phyloP scores from a whole-genome alignment of 2,888 invertebrate species.

The Pediacus dermestoides region DNA sequence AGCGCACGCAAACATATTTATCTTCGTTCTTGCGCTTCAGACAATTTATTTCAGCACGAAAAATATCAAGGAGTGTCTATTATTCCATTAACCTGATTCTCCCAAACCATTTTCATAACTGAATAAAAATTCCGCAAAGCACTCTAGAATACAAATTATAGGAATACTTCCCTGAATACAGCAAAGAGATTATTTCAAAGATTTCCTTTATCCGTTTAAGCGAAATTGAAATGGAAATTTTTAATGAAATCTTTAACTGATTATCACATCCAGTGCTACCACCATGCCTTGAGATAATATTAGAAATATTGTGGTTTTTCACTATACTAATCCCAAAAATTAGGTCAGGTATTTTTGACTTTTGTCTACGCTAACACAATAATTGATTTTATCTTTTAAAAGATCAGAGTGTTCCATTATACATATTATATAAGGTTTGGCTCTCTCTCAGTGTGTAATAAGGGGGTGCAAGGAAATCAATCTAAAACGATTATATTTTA shows the following conservation, averaged over 20 bases:
- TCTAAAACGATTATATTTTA: too few relatives aligned
- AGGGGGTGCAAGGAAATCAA: too few relatives aligned
- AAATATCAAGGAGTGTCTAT: constrained; percentile 37
- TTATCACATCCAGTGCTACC: too few relatives aligned
- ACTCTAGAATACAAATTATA: constrained; percentile 34
- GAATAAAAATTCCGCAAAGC: constrained; percentile 34
- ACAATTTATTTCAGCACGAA: constrained; percentile 32
- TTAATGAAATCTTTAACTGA: constrained; percentile 25
- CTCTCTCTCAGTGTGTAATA: too few relatives aligned
- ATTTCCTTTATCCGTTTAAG: constrained; percentile 25
- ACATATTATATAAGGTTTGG: too few relatives aligned
- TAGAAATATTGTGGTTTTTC: too few relatives aligned
- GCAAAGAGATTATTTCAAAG: constrained; percentile 27
- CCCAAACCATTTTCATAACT: constrained; percentile 28
- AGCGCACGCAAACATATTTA: constrained; percentile 25
- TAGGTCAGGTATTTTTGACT: too few relatives aligned
- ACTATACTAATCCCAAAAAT: too few relatives aligned
- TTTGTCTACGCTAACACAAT: too few relatives aligned
- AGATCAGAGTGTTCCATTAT: too few relatives aligned
- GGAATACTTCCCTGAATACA: constrained; percentile 26
- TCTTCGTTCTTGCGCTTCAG: constrained; percentile 23
- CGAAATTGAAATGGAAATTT: constrained; percentile 29
- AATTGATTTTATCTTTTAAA: too few relatives aligned
- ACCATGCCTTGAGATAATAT: too few relatives aligned
- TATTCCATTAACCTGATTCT: constrained; percentile 39